Conservation (phyloP, 1,140 invertebrate genomes). For the Drosophila santomea region DNA sequence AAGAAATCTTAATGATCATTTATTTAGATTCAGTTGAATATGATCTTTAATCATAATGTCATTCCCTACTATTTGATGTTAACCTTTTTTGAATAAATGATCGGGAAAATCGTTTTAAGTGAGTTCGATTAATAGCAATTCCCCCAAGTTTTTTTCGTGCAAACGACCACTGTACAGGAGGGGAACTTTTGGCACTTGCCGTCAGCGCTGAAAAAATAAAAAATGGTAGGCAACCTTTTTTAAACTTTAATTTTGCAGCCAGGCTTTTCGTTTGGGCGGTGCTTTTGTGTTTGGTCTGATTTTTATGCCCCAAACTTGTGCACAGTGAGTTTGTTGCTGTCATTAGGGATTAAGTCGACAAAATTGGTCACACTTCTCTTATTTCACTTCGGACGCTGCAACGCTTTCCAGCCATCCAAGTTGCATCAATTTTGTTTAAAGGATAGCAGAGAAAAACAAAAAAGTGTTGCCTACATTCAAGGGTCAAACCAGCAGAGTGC, state of each 20-base stretch:
- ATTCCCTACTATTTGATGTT: background rate
- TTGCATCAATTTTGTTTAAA: slow-evolving; percentile 48
- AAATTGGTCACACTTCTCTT: slow-evolving; percentile 35
- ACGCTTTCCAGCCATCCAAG: slow-evolving; percentile 12
- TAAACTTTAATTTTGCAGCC: slow-evolving; percentile 38
- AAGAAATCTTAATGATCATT: no score
- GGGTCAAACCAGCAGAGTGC: slow-evolving; percentile 31
- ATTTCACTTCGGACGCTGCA: slow-evolving; percentile 36
- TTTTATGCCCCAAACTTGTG: slow-evolving; percentile 26
- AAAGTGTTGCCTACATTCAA: slow-evolving; percentile 62
- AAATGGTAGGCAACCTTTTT: slow-evolving; percentile 44
- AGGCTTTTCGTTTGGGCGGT: background rate
- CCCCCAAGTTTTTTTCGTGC: background rate
- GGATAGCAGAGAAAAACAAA: slow-evolving; percentile 25
- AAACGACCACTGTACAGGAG: background rate
- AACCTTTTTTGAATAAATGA: background rate
- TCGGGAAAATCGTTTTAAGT: background rate
- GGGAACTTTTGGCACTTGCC: slow-evolving; percentile 56
- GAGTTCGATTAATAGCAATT: background rate
- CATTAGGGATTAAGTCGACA: slow-evolving; percentile 42
- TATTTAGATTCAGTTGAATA: background rate
- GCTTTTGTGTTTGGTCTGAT: slow-evolving; percentile 18
- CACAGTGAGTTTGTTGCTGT: slow-evolving; percentile 35
- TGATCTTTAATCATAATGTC: background rate
- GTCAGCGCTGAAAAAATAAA: slow-evolving; percentile 26